These are phyloP conservation scores for Syngnathus floridae DNA, from an alignment of 2,113 vertebrate genomes.

Conservation along the genomic window DNA sequence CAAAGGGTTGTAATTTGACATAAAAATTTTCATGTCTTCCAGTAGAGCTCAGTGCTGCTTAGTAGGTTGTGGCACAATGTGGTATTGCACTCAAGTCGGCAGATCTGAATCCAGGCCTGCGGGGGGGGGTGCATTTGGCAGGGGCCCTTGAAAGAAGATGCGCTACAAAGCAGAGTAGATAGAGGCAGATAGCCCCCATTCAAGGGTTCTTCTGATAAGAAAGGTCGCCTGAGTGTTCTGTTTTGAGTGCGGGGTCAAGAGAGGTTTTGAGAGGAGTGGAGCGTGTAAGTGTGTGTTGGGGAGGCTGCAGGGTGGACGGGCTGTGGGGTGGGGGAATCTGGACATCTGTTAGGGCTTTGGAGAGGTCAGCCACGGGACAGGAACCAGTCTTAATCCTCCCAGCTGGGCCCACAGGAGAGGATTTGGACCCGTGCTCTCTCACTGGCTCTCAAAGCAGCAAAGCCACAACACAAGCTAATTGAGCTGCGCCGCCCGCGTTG, in stretches of 20 bases:
- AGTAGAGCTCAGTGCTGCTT: too few relatives aligned
- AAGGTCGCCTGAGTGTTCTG: conserved; percentile 65
- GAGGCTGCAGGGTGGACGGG: background rate
- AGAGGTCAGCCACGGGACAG: conserved; percentile 72
- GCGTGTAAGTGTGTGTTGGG: conserved; percentile 14
- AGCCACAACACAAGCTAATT: conserved; percentile 61
- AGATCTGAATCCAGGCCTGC: too few relatives aligned
- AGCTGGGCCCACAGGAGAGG: conserved; percentile 55
- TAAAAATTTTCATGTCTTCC: too few relatives aligned
- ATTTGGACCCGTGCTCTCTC: conserved; percentile 52
- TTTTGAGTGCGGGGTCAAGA: conserved; percentile 53
- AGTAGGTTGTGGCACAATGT: too few relatives aligned
- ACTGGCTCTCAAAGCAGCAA: conserved; percentile 13
- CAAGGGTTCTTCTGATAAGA: conserved; percentile 55
- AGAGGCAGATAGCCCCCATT: conserved; percentile 15
- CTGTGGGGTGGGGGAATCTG: conserved; percentile 31
- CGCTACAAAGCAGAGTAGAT: conserved; percentile 23
- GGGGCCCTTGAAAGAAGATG: conserved; percentile 7
- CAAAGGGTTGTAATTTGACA: too few relatives aligned
- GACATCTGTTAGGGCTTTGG: conserved; percentile 70
- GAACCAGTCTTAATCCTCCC: conserved; percentile 68
- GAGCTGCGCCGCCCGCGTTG: conserved; percentile 30
- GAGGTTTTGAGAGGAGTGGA: conserved; percentile 36
- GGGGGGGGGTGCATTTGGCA: background rate
- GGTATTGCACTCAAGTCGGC: too few relatives aligned